Conservation (phyloP, 2,797 vertebrate genomes). For the Loriculus beryllinus region DNA sequence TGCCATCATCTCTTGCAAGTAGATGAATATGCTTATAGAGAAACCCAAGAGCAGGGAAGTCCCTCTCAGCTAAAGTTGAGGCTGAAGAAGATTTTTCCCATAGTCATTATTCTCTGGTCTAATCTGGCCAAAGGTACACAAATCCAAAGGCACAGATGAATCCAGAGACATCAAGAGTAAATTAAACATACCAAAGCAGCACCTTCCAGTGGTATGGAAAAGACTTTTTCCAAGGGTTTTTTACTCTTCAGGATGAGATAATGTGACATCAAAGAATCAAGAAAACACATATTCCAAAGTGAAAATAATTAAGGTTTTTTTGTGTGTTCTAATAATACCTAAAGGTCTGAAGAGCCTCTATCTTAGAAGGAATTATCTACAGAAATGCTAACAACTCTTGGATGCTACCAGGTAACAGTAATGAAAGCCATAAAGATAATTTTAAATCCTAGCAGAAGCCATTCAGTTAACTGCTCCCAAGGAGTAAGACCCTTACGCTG, state of each 20-base stretch:
- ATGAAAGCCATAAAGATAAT: neutral
- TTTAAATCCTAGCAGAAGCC: neutral
- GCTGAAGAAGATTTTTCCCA: neutral
- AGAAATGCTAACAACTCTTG: neutral
- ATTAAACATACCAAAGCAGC: neutral
- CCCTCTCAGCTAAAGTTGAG: neutral
- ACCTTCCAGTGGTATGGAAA: neutral
- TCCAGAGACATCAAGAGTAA: neutral
- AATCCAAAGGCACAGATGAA: neutral
- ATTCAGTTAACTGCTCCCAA: neutral
- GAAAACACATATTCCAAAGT: neutral
- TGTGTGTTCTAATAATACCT: neutral
- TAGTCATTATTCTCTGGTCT: neutral
- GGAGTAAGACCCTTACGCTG: neutral
- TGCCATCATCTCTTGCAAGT: neutral
- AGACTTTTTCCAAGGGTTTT: neutral
- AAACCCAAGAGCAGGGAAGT: neutral
- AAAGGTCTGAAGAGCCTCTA: neutral
- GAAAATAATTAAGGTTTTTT: neutral
- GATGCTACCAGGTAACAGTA: neutral
- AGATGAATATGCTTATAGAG: neutral
- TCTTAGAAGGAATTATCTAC: neutral
- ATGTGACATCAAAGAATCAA: neutral
- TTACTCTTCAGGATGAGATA: neutral
- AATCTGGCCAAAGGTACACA: neutral